These are phyloP conservation scores for Tineola bisselliella DNA, from an alignment of 2,888 invertebrate genomes.

Conservation along the genomic window DNA sequence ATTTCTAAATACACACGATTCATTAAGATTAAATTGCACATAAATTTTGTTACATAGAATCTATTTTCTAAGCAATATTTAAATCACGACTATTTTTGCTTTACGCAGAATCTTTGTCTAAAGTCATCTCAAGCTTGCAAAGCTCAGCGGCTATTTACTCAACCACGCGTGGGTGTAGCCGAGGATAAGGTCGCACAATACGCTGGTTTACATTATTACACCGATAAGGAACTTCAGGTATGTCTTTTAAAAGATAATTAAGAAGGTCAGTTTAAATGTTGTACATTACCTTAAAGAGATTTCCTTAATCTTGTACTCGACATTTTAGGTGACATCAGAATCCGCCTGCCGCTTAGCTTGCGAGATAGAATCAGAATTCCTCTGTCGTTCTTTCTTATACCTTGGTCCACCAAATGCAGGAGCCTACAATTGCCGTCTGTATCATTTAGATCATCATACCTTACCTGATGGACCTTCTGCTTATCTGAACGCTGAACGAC, in stretches of 20 bases:
- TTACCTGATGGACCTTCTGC: constrained; percentile 92
- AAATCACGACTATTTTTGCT: neutral
- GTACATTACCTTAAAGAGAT: no score
- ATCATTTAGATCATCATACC: constrained; percentile 92
- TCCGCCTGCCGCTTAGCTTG: constrained; percentile 90
- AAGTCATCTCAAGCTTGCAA: constrained; percentile 90
- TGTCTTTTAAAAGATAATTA: neutral
- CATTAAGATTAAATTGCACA: no score
- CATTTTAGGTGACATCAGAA: constrained; percentile 78
- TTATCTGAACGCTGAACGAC: constrained; percentile 88
- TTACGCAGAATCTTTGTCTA: constrained; percentile 87
- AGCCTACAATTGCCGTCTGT: constrained; percentile 90
- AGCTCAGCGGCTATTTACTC: constrained; percentile 79
- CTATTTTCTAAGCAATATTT: neutral
- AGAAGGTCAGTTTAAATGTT: no score
- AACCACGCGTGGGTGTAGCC: constrained; percentile 87
- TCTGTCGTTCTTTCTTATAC: constrained; percentile 86
- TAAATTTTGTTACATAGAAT: no score
- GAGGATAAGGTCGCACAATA: constrained; percentile 93
- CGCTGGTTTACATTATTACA: constrained; percentile 90
- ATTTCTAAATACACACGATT: no score
- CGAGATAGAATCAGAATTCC: constrained; percentile 92
- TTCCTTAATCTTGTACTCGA: neutral
- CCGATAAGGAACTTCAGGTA: constrained; percentile 91
- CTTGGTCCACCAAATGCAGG: constrained; percentile 80